Base-by-base conservation (phyloP, 2,797 vertebrate genomes). In the Characodon lateralis region DNA sequence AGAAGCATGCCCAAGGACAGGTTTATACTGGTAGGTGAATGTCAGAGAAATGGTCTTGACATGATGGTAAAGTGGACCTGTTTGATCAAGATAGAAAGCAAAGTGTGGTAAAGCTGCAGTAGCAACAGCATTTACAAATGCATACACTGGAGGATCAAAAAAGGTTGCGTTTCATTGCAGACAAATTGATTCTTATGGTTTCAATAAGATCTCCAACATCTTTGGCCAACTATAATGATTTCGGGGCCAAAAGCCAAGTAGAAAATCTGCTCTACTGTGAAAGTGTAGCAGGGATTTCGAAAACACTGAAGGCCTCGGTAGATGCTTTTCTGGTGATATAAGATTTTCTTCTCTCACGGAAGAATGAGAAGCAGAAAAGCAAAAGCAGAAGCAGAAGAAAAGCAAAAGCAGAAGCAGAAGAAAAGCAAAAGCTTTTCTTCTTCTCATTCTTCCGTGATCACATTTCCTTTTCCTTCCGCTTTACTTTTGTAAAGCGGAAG, bases 121-220 rank as follows among this genome's bases (percentile, higher is more conserved):
- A 55, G 7, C 22, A 22, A 43, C 51, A 46, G 58, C 22, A 55
- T 14, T 12, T 3, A 72, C n/a, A 73, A 69, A 76, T 48, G 86
- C 66, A 69, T 28, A 13, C 28, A 35, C 7, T 16, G 16, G 16
- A 78, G 72, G 72, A 43, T 39, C 56, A 78, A 69, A 48, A 72
- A 56, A 59, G 58, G 81, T 76, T 77, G 69, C 83, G 71, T 31
- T 77, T 85, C 89, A 91, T 85, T 48, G 31, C 78, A 87, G 85
- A 84, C 75, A 92, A 93, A 90, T 78, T 83, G 83, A 73, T 80
- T 82, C 66, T 68, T 71, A 71, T 16, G 55, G 58, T 81, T 79
- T 74, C 55, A 82, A 50, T 78, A 76, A 85, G 69, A 83, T 58
- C 81, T 77, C 56, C 24, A 31, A 80, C 66, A 80, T 83, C 80